Evolutionary conservation across 2,888 invertebrate species (phyloP).

Genomic region (Dexiosoma caninum): DNA sequence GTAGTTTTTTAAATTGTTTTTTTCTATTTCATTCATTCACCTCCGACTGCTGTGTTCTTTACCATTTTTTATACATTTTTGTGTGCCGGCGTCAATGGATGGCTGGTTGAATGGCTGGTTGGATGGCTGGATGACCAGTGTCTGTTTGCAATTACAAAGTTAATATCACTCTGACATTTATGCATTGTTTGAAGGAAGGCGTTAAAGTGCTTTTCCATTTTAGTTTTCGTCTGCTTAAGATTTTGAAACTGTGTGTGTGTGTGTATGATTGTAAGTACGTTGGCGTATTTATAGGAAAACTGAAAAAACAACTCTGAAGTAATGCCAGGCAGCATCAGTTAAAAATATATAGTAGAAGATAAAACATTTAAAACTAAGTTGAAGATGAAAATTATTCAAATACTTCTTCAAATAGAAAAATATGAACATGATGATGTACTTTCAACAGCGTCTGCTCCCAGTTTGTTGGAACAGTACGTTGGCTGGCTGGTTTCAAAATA

Average conservation of each 20-base stretch:
- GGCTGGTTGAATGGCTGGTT: neutral
- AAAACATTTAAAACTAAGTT: constrained; percentile 25
- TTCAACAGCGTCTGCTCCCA: neutral
- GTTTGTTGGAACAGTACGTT: constrained; percentile 9
- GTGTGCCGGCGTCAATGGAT: neutral
- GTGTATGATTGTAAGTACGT: neutral
- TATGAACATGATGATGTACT: constrained; percentile 12
- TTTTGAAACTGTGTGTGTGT: neutral
- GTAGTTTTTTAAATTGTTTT: too few species aligned
- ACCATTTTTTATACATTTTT: constrained; percentile 7
- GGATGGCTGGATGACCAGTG: neutral
- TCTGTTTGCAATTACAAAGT: constrained; percentile 53
- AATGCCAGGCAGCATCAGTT: constrained; percentile 36
- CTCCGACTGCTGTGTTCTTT: neutral
- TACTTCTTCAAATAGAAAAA: constrained; percentile 34
- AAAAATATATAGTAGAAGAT: constrained; percentile 16
- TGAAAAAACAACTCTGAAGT: constrained; percentile 31
- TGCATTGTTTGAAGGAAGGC: constrained; percentile 40
- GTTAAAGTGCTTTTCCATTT: constrained; percentile 31
- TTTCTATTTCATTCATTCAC: neutral
- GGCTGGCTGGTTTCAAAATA: constrained; percentile 33
- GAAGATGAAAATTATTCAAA: constrained; percentile 53
- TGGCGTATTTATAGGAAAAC: constrained; percentile 5
- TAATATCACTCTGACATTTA: constrained; percentile 49
- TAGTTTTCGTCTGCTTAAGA: neutral